Conservation (phyloP, 2,888 invertebrate species). For the Eupeodes luniger region DNA sequence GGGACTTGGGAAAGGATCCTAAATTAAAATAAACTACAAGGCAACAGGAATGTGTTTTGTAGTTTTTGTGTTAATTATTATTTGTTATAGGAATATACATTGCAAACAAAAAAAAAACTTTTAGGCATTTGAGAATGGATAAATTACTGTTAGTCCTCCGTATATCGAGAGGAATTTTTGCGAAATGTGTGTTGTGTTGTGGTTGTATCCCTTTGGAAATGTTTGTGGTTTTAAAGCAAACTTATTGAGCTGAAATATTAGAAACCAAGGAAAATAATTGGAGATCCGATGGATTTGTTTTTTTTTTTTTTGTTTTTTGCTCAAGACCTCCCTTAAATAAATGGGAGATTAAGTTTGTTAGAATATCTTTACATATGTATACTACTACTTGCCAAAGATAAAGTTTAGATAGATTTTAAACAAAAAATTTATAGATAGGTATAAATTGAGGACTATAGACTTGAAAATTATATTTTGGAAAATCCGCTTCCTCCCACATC, state of each 20-base stretch:
- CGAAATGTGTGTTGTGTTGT: not conserved
- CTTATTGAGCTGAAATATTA: not conserved
- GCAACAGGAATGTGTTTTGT: conserved; percentile 16
- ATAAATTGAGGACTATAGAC: too few relatives aligned
- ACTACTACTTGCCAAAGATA: too few relatives aligned
- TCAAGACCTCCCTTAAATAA: not conserved
- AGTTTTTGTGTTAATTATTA: conserved; percentile 40
- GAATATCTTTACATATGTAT: not conserved
- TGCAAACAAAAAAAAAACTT: not conserved
- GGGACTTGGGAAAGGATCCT: not conserved
- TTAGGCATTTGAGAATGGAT: not conserved
- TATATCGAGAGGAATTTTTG: not conserved
- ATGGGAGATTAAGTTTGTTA: not conserved
- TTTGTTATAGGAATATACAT: not conserved
- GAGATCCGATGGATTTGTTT: not conserved
- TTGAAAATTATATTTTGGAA: too few relatives aligned
- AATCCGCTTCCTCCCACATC: too few relatives aligned
- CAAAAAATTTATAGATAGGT: too few relatives aligned
- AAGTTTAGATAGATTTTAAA: too few relatives aligned
- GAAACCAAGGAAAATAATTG: not conserved
- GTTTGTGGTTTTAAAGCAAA: not conserved
- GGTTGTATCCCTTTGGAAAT: conserved; percentile 4
- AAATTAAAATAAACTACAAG: conserved; percentile 5
- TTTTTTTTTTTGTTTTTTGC: not conserved
- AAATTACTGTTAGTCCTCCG: not conserved